Evolutionary conservation across 64 coral and sea anemone species (phyloP), one percentile per base, ranked within the genome.

Genomic region (Pocillopora verrucosa): DNA sequence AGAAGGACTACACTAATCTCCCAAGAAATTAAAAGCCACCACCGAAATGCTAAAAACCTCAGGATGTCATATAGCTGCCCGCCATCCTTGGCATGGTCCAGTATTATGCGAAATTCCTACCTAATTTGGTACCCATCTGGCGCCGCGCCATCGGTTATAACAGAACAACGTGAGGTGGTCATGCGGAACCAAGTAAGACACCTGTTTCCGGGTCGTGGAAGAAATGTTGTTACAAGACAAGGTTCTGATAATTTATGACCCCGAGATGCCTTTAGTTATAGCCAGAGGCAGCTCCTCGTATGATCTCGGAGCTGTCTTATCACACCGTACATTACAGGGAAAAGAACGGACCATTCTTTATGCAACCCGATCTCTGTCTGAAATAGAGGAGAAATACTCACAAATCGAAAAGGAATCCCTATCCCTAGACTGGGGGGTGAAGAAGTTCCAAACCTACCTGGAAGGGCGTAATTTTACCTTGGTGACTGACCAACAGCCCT

Each of bases 51-150:
- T 72, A n/a, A 6, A 74, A 37, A 60, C 76, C 76, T 9, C 34
- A 89, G 41, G 67, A 89, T 51, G 26, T 80, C 34, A 77, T 16
- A 51, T 59, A 89, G 20, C 36, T 80, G 76, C 59, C 0, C 11
- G 60, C 76, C 3, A 70, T 89, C 59, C 56, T 80, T 61, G 88
- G 88, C 37, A 80, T 80, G 76, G 76, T 87, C n/a, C 84, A 87
- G 24, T 87, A 74, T 37, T 74, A 87, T 59, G 19, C 84, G 0
- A 64, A 70, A 20, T 89, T 89, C 76, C 60, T 80, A 20, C 76
- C 76, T 56, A 35, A 80, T 36, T 67, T 73, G 76, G 25, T 45
- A 45, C 2, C 41, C 6, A 45, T 45, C 41, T 45, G 41, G 41
- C 41, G 2, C 41, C 41, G 6, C 41, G 2, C 2, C 41, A 45